Evolutionary conservation across 2,113 vertebrate species (phyloP).

Genomic region (Mobula hypostoma): DNA sequence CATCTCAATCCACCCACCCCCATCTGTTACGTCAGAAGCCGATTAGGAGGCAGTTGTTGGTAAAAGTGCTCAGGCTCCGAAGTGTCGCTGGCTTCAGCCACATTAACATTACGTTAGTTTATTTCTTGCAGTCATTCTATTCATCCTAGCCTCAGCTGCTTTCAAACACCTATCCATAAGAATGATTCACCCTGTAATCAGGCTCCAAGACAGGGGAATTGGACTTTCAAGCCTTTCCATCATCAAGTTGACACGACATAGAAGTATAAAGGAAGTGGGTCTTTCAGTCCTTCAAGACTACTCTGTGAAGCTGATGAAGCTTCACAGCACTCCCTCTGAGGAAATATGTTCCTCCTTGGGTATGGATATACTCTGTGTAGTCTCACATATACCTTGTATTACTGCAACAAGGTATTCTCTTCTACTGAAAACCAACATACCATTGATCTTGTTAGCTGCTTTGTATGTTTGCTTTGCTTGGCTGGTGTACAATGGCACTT

Average conservation of each 20-base stretch:
- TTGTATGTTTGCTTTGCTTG: no score
- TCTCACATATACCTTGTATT: no score
- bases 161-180: not conserved
- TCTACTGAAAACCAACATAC: no score
- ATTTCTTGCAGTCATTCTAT: not conserved
- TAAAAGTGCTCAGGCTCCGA: not conserved
- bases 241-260: no score
- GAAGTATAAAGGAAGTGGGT: not conserved
- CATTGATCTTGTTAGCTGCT: no score
- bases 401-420: no score
- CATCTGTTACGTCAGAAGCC: not conserved
- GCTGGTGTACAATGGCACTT: no score
- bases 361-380: no score
- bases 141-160: not conserved
- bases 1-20: not conserved
- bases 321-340: no score
- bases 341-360: no score
- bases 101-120: not conserved
- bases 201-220: not conserved
- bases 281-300: not conserved
- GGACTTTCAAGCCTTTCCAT: no score
- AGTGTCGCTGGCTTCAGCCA: not conserved
- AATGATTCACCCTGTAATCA: not conserved
- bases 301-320: no score
- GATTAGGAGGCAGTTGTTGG: not conserved